These are phyloP conservation scores for Peromyscus polionotus DNA, from an alignment of 2,113 vertebrate species.

Conservation along the genomic window DNA sequence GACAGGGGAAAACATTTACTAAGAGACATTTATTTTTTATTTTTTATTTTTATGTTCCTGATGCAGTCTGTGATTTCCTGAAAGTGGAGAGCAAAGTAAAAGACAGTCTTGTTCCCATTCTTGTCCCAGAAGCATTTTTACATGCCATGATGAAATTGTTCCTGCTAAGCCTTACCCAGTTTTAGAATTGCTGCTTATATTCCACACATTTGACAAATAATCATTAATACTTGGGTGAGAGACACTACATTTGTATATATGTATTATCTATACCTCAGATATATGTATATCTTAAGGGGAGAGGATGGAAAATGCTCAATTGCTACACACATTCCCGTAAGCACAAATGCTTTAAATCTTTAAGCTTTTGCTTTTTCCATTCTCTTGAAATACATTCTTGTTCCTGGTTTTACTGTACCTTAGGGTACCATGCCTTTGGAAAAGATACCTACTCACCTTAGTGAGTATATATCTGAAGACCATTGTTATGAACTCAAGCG, in stretches of 20 bases:
- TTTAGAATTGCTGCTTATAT: neutral
- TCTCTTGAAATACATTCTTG: neutral
- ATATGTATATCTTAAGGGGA: neutral
- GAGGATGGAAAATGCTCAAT: neutral
- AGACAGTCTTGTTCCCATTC: neutral
- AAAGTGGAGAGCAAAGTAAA: neutral
- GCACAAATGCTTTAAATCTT: constrained; percentile 64
- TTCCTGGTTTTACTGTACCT: constrained; percentile 27
- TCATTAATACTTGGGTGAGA: neutral
- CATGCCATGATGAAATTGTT: neutral
- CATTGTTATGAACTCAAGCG: constrained; percentile 48
- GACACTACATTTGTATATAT: neutral
- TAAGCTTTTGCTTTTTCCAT: neutral
- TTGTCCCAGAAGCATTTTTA: neutral
- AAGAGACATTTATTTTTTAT: neutral
- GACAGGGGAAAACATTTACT: neutral
- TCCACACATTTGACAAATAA: neutral
- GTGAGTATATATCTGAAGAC: neutral
- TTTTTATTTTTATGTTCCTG: neutral
- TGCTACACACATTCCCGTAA: neutral
- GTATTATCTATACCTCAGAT: neutral
- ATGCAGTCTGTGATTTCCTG: neutral
- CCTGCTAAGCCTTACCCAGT: neutral
- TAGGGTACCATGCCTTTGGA: neutral
- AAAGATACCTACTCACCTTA: neutral